These are phyloP conservation scores for Oxystoma pomonae DNA, from an alignment of 2,888 invertebrate genomes.

Conservation along the genomic window DNA sequence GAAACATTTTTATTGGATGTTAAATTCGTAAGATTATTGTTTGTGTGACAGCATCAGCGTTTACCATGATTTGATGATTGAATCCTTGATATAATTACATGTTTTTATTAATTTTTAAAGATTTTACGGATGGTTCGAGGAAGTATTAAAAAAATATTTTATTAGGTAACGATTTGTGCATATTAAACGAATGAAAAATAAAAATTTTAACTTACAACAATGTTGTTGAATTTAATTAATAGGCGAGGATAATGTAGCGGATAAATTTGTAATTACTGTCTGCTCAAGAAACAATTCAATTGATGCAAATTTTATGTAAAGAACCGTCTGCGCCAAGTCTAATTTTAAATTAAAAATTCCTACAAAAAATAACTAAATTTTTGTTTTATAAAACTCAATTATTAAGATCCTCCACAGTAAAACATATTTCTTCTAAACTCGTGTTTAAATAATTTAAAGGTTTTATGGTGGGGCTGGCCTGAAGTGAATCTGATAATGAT, in stretches of 20 bases:
- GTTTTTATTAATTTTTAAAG: neutral
- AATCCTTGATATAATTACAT: neutral
- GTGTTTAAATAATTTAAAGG: too few species aligned
- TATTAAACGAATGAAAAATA: neutral
- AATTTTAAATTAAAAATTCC: too few species aligned
- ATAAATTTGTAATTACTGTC: neutral
- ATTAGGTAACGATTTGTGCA: neutral
- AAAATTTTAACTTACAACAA: too few species aligned
- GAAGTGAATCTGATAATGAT: too few species aligned
- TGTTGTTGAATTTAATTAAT: neutral
- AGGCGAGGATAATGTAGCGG: neutral
- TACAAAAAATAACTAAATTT: too few species aligned
- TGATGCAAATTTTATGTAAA: neutral
- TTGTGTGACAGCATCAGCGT: neutral
- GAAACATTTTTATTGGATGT: too few species aligned
- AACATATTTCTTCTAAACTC: too few species aligned
- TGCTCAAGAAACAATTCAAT: neutral
- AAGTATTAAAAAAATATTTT: neutral
- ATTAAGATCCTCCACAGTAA: too few species aligned
- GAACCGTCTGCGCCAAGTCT: neutral
- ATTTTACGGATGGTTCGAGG: neutral
- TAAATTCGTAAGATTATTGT: too few species aligned
- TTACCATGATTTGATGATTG: neutral
- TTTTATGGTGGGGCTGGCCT: too few species aligned
- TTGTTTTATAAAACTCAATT: too few species aligned